These are phyloP conservation scores for Cranoglanis bouderius DNA, from an alignment of 2,113 vertebrate genomes.

Conservation along the genomic window DNA sequence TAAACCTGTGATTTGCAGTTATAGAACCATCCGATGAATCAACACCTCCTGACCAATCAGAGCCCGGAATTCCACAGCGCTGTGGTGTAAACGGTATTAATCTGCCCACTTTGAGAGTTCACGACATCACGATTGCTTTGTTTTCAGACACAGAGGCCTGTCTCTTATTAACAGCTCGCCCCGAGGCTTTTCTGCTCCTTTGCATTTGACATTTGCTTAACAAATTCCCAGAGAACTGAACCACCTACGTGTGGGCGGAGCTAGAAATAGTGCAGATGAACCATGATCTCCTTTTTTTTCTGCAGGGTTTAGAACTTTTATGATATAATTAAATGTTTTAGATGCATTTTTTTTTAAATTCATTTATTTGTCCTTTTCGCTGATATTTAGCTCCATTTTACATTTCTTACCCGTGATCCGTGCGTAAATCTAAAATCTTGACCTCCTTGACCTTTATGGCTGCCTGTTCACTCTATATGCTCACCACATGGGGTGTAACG, in stretches of 20 bases:
- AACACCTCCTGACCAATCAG: not conserved
- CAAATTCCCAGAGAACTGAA: not conserved
- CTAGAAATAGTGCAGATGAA: not conserved
- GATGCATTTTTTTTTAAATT: not conserved
- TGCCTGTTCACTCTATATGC: not conserved
- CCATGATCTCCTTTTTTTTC: not conserved
- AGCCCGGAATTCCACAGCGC: not conserved
- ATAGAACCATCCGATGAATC: not conserved
- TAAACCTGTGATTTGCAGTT: not conserved
- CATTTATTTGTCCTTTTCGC: not conserved
- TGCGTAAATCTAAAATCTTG: not conserved
- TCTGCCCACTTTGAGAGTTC: not conserved
- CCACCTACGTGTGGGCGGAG: not conserved
- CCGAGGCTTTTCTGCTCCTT: not conserved
- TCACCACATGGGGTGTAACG: not conserved
- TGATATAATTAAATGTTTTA: not conserved
- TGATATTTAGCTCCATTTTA: not conserved
- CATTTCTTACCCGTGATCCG: not conserved
- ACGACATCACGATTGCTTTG: too few species aligned
- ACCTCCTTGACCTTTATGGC: too few species aligned
- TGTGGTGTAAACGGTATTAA: not conserved
- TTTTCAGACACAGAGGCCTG: not conserved
- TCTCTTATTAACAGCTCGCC: not conserved
- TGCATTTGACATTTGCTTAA: constrained; percentile 1
- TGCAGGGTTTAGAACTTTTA: not conserved